A percentile compares a stretch with the other conserved stretches of the same genome.
Evolutionary conservation across 2,797 vertebrate species (phyloP).

Genomic region (Pyrocephalus nanus): DNA sequence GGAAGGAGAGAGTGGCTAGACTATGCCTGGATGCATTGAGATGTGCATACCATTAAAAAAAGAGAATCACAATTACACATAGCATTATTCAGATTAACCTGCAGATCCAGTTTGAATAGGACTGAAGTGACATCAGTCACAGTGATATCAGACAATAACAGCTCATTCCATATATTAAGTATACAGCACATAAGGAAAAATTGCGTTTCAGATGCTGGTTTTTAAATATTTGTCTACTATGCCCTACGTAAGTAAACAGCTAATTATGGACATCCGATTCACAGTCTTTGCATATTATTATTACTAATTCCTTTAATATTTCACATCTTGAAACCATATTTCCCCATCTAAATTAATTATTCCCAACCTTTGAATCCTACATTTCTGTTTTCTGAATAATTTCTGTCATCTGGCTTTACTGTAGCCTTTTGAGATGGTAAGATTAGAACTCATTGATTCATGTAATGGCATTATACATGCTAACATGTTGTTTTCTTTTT

Average conservation of each 20-base stretch:
- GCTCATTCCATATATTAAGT: background rate
- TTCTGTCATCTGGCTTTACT: background rate
- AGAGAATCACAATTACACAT: background rate
- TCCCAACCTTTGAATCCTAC: background rate
- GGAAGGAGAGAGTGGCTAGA: background rate
- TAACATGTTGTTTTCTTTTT: conserved; percentile 57
- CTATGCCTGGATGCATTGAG: fast-evolving
- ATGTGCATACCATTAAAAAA: background rate
- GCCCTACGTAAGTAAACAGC: background rate
- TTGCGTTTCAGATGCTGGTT: background rate
- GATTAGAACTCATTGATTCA: conserved; percentile 53
- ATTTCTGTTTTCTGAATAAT: background rate
- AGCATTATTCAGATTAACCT: background rate
- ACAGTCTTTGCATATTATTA: background rate
- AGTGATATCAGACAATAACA: background rate
- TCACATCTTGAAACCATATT: background rate
- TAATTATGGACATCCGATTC: background rate
- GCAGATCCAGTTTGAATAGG: background rate
- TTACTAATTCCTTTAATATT: background rate
- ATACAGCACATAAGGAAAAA: background rate
- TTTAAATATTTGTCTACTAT: background rate
- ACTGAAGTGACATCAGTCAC: background rate
- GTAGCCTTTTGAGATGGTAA: conserved; percentile 12
- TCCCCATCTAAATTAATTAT: background rate
- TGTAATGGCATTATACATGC: conserved; percentile 43